Percentiles rank a stretch among this genome's conserved stretches.
Conservation (phyloP, 2,113 vertebrate genomes). For the Oryzias javanicus region DNA sequence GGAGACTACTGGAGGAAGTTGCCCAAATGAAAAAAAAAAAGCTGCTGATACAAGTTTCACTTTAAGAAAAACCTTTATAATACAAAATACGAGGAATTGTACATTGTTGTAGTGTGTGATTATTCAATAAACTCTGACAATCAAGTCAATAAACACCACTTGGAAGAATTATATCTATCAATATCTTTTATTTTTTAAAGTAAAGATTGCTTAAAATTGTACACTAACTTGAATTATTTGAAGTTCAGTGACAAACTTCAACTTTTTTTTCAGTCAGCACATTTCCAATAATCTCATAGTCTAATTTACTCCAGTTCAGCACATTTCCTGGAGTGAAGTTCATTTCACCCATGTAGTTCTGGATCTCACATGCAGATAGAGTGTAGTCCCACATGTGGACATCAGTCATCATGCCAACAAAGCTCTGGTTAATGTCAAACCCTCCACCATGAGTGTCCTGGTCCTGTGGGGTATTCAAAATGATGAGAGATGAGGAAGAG, state of each 20-base stretch:
- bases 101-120: too few relatives aligned
- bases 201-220: too few relatives aligned
- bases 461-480: slow-evolving; percentile 14
- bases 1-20: too few relatives aligned
- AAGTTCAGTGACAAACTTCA: slow-evolving; percentile 2
- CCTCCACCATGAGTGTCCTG: slow-evolving; percentile 45
- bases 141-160: too few relatives aligned
- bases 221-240: not conserved
- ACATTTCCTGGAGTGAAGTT: slow-evolving; percentile 63
- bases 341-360: slow-evolving; percentile 17
- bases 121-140: too few relatives aligned
- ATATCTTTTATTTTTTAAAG: too few relatives aligned
- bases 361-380: slow-evolving; percentile 59
- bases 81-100: too few relatives aligned
- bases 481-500: not conserved
- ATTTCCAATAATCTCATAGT: slow-evolving; percentile 25
- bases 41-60: too few relatives aligned
- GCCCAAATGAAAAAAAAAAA: too few relatives aligned
- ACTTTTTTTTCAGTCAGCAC: slow-evolving; percentile 14
- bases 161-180: too few relatives aligned
- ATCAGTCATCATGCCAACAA: slow-evolving; percentile 63
- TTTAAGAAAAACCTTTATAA: too few relatives aligned
- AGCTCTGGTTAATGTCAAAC: slow-evolving; percentile 50
- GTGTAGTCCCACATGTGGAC: slow-evolving; percentile 69
- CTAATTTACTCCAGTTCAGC: slow-evolving; percentile 59